Evolutionary conservation across 2,888 invertebrate genomes (phyloP), one percentile per base, ranked within the genome.

Genomic region (Luperina testacea): DNA sequence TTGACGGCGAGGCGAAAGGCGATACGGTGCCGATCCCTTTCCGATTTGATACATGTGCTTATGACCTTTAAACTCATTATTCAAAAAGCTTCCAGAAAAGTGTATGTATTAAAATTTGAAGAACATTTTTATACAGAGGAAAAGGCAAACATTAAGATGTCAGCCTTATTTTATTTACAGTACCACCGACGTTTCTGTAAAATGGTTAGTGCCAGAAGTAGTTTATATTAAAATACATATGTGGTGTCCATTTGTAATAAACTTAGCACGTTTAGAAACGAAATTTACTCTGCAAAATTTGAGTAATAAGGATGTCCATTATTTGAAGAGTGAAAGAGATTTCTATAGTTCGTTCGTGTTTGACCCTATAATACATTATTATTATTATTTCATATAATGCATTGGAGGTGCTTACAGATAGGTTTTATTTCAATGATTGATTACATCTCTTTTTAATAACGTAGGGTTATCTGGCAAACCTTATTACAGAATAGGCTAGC

Each of bases 91-190:
- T 38, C 42, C 27, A 59, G 15, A 79, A 70, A 27, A 81, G 59
- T 51, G 38, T 63, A 48, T 9, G 24, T 76, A 42, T 69, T 78
- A 63, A 63, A 15, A 78, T 53, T 75, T 42, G 11, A 59, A 63
- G 27, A 81, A 63, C 7, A 81, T 63, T 24, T 61, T 45, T n/a
- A 32, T 45, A 42, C 20, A 48, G n/a, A 32, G 9, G 48, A 51
- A 67, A 68, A 63, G 15, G 51, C 65, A 82, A 27, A 63, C 59
- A 11, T 78, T 64, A 48, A 65, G 42, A 45, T 57, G 42, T 82
- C 80, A 81, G 81, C 80, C 84, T 88, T 83, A 67, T 59, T 68
- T 65, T 57, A 61, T 73, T 80, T 63, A 75, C n/a, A 69, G 42
- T 77, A 51, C 42, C 68, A 79, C 51, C 64, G 17, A 72, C 27